A percentile compares a stretch with the other conserved stretches of the same genome.
phyloP scores from a whole-genome alignment of 2,113 vertebrate genomes.

The Leuciscus idus region DNA sequence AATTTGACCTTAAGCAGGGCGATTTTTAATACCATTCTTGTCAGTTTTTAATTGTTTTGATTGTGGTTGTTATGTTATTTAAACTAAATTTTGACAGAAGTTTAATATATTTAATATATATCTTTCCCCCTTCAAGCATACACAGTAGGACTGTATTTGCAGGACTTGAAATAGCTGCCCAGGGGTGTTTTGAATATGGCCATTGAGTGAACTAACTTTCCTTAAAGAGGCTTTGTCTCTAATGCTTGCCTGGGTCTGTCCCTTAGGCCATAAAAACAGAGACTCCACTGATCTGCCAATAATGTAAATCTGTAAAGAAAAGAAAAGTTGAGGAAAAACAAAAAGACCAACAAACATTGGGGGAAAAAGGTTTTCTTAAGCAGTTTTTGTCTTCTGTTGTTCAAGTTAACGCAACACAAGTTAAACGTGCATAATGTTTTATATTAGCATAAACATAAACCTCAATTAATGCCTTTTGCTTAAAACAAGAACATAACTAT shows the following conservation, averaged over 20 bases:
- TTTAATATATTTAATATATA: neutral
- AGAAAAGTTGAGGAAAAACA: neutral
- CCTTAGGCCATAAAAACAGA: neutral
- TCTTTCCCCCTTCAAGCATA: neutral
- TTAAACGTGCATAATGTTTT: no score
- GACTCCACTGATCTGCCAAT: neutral
- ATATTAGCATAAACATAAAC: no score
- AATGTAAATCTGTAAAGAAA: no score
- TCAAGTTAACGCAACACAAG: neutral
- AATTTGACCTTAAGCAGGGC: neutral
- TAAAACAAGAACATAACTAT: no score
- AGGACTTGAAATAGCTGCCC: neutral
- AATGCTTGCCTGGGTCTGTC: constrained; percentile 5
- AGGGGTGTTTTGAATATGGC: neutral
- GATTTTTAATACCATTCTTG: neutral
- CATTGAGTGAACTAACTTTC: neutral
- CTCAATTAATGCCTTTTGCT: no score
- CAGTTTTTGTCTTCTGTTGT: neutral
- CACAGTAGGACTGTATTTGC: neutral
- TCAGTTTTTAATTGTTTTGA: neutral
- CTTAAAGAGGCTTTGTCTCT: neutral
- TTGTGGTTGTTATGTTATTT: neutral
- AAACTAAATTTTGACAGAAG: neutral
- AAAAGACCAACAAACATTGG: neutral
- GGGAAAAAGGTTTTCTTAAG: neutral